A percentile compares a stretch with the other conserved stretches of the same genome.
Evolutionary conservation across 2,797 vertebrate genomes (phyloP).

Genomic region (Sciurus carolinensis): DNA sequence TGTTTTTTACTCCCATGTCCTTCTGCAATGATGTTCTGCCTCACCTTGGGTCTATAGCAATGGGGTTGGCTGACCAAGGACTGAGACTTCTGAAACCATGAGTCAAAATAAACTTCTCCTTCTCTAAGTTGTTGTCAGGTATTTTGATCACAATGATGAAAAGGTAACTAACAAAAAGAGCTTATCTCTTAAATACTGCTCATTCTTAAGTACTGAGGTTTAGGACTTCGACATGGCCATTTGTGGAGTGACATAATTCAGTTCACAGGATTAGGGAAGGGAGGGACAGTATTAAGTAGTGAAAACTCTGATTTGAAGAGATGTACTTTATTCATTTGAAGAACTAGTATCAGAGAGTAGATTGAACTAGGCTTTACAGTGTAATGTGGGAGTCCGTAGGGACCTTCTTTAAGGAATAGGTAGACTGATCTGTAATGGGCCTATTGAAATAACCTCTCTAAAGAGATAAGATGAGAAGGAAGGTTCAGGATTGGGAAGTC

Average conservation of each 20-base stretch:
- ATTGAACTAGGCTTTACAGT: neutral
- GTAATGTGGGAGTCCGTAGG: rapidly evolving
- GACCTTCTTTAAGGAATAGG: neutral
- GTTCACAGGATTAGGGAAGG: neutral
- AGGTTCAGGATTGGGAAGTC: neutral
- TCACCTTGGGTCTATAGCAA: too few relatives aligned
- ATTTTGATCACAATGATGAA: too few relatives aligned
- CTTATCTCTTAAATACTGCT: neutral
- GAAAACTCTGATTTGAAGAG: neutral
- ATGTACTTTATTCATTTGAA: neutral
- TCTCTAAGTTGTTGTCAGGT: too few relatives aligned
- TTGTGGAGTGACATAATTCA: neutral
- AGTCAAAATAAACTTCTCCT: too few relatives aligned
- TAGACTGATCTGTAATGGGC: neutral
- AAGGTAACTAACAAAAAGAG: too few relatives aligned
- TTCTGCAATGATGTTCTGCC: too few relatives aligned
- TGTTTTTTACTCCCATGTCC: too few relatives aligned
- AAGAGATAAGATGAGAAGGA: neutral
- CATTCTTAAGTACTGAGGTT: neutral
- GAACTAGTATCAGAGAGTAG: neutral
- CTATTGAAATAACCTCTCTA: too few relatives aligned
- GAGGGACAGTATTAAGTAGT: neutral
- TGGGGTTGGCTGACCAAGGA: too few relatives aligned
- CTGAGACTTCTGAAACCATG: too few relatives aligned
- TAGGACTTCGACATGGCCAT: neutral